Evolutionary conservation across 2,797 vertebrate species (phyloP).

Genomic region (Pelochelys cantorii): DNA sequence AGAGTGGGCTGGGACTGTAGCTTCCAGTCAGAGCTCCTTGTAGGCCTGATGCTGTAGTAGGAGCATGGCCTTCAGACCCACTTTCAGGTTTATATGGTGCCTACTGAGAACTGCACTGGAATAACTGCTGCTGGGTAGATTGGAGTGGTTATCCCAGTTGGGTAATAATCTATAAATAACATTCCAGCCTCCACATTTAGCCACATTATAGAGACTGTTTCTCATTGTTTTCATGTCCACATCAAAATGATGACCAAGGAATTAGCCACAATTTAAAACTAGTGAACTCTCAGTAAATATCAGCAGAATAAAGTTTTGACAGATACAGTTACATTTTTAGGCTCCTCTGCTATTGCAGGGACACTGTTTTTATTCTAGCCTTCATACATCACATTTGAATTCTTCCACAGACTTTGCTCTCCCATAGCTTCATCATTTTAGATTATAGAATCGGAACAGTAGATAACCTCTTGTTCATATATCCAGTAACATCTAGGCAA

Average conservation of each 20-base stretch:
- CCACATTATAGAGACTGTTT: accelerated
- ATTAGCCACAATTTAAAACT: background rate
- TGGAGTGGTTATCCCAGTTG: background rate
- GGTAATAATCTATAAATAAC: background rate
- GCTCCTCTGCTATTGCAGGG: slow-evolving; percentile 1
- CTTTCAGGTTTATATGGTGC: background rate
- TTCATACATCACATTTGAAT: slow-evolving; percentile 60
- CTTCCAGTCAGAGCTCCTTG: background rate
- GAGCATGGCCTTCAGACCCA: background rate
- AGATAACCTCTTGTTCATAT: slow-evolving; percentile 69
- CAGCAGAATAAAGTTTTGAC: slow-evolving; percentile 23
- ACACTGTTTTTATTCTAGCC: slow-evolving; percentile 18
- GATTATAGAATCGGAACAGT: slow-evolving; percentile 65
- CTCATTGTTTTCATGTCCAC: background rate
- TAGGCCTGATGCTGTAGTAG: background rate
- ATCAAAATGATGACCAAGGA: slow-evolving; percentile 1
- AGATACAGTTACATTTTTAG: background rate
- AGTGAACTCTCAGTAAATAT: background rate
- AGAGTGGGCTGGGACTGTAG: background rate
- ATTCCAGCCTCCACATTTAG: background rate
- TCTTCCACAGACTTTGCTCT: slow-evolving; percentile 69
- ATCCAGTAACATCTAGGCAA: slow-evolving; percentile 68
- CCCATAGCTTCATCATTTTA: slow-evolving; percentile 61
- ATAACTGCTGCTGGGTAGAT: background rate
- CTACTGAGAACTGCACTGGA: background rate